Conservation (phyloP, 2,797 vertebrate species). For the Octomys mimax region DNA sequence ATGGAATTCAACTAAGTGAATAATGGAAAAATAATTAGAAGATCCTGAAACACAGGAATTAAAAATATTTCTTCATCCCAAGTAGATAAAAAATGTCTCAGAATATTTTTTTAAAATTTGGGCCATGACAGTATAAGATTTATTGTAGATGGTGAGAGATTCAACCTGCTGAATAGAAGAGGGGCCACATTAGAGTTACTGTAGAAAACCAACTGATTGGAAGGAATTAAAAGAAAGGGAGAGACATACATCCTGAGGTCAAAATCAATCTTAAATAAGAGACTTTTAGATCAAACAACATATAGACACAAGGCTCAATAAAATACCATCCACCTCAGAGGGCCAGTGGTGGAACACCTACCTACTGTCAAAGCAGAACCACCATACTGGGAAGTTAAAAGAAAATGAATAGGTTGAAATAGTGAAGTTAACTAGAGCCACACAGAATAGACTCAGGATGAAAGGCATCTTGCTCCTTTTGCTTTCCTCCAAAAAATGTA, state of each 20-base stretch:
- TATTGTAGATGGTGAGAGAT: not conserved
- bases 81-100: not conserved
- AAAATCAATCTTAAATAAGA: not conserved
- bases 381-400: not conserved
- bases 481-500: not conserved
- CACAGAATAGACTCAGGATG: not conserved
- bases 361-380: not conserved
- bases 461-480: not conserved
- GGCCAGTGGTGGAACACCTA: not conserved
- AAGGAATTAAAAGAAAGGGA: not conserved
- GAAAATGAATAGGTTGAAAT: not conserved
- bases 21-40: not conserved
- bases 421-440: not conserved
- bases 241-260: not conserved
- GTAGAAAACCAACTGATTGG: not conserved
- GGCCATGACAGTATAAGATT: not conserved
- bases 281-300: not conserved
- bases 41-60: not conserved
- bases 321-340: not conserved
- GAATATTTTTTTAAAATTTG: not conserved
- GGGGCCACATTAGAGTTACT: not conserved
- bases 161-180: not conserved
- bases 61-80: not conserved
- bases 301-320: not conserved
- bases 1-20: not conserved